Conservation (phyloP, 2,113 vertebrate genomes). For the Accipiter virgatus region DNA sequence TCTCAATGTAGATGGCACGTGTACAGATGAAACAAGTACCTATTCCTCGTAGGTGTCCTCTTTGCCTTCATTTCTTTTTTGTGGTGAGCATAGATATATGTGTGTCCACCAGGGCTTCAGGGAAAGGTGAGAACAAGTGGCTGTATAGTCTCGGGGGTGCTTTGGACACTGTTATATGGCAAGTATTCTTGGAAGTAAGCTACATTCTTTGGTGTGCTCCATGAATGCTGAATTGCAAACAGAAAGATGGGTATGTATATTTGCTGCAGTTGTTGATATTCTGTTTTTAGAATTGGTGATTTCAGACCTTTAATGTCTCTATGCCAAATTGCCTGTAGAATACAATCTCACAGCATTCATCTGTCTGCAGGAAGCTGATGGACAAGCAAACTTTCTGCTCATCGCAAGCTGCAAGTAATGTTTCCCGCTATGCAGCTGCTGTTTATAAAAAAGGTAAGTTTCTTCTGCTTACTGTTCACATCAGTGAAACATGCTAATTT, state of each 20-base stretch:
- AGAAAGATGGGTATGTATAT: neutral
- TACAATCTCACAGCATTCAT: neutral
- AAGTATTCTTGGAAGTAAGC: neutral
- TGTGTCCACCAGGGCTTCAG: neutral
- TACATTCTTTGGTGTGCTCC: accelerated
- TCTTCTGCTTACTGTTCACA: neutral
- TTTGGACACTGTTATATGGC: neutral
- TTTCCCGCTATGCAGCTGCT: slow-evolving; percentile 91
- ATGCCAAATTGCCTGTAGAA: neutral
- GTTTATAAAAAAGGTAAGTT: slow-evolving; percentile 92
- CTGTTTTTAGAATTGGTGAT: neutral
- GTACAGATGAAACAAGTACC: slow-evolving; percentile 86
- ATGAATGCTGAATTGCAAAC: neutral
- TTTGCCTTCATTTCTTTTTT: neutral
- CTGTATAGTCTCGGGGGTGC: neutral
- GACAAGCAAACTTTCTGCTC: slow-evolving; percentile 95
- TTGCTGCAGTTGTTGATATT: neutral
- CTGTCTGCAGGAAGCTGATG: slow-evolving; percentile 89
- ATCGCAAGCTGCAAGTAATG: slow-evolving; percentile 91
- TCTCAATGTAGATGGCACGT: slow-evolving; percentile 90
- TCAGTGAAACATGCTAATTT: neutral
- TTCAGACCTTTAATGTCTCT: neutral
- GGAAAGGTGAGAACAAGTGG: neutral
- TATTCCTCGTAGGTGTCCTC: slow-evolving; percentile 84
- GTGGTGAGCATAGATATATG: neutral